Conservation (phyloP, 2,113 vertebrate species). For the Phainopepla nitens region DNA sequence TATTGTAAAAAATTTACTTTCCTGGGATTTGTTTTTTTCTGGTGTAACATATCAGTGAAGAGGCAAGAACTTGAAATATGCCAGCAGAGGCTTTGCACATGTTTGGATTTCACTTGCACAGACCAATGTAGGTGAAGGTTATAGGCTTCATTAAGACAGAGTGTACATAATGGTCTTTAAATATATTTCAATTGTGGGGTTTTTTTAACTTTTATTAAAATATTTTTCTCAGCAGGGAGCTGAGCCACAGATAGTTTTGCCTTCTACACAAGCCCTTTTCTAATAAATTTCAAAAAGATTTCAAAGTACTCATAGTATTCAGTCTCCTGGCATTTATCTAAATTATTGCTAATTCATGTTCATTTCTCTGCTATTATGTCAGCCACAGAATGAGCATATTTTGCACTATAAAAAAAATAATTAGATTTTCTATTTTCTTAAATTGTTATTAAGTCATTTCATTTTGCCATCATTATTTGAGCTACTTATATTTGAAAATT, state of each 20-base stretch:
- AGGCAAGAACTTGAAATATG: neutral
- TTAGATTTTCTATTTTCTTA: neutral
- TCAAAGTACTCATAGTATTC: neutral
- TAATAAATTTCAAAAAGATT: neutral
- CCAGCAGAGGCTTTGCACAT: accelerated
- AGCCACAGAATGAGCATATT: neutral
- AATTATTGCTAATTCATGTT: neutral
- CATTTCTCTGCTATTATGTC: neutral
- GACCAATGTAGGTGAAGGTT: neutral
- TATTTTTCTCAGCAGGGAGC: neutral
- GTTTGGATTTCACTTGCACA: neutral
- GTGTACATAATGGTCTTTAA: neutral
- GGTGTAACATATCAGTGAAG: accelerated
- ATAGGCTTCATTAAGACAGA: neutral
- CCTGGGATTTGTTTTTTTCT: neutral
- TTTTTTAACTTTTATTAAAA: neutral
- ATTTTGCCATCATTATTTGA: neutral
- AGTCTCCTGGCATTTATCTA: neutral
- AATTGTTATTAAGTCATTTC: neutral
- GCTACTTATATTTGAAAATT: neutral
- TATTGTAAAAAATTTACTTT: neutral
- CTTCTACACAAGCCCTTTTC: neutral
- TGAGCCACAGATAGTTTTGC: neutral
- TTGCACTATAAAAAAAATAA: neutral
- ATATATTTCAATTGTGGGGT: neutral